Evolutionary conservation across 2,113 vertebrate genomes (phyloP).

Genomic region (Zosterops pallidus): DNA sequence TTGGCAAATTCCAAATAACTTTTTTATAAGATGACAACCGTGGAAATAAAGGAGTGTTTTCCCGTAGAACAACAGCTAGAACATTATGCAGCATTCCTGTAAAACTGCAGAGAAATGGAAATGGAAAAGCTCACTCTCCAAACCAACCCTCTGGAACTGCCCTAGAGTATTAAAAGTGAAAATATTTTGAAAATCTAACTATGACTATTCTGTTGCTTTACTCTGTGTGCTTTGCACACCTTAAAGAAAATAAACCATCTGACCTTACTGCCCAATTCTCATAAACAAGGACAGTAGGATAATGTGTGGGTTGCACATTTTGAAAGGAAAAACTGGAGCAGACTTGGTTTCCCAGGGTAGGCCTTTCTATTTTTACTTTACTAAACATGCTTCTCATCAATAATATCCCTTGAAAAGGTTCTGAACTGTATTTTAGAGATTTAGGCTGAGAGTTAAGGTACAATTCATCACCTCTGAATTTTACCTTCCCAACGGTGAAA

Average conservation of each 20-base stretch:
- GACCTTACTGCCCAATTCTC: not conserved
- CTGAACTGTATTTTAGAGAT: not conserved
- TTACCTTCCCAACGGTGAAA: not conserved
- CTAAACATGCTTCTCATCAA: not conserved
- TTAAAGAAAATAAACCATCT: slow-evolving; percentile 21
- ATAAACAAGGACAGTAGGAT: not conserved
- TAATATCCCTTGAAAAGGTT: not conserved
- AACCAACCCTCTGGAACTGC: not conserved
- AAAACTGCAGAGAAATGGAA: not conserved
- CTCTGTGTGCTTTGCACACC: not conserved
- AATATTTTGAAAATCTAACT: not conserved
- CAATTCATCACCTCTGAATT: not conserved
- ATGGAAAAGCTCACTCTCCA: not conserved
- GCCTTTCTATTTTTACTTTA: not conserved
- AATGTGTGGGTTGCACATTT: not conserved
- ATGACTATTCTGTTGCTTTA: not conserved
- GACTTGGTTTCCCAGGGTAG: not conserved
- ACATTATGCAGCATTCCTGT: not conserved
- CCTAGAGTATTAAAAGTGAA: not conserved
- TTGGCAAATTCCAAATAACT: not conserved
- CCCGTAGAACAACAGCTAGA: not conserved
- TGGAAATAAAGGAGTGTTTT: not conserved
- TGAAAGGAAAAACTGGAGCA: not conserved
- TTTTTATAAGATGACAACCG: not conserved
- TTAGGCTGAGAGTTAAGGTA: not conserved